Percentiles rank a stretch among this genome's conserved stretches.
Evolutionary conservation across 2,113 vertebrate genomes (phyloP).

Genomic region (Poecilia latipinna): DNA sequence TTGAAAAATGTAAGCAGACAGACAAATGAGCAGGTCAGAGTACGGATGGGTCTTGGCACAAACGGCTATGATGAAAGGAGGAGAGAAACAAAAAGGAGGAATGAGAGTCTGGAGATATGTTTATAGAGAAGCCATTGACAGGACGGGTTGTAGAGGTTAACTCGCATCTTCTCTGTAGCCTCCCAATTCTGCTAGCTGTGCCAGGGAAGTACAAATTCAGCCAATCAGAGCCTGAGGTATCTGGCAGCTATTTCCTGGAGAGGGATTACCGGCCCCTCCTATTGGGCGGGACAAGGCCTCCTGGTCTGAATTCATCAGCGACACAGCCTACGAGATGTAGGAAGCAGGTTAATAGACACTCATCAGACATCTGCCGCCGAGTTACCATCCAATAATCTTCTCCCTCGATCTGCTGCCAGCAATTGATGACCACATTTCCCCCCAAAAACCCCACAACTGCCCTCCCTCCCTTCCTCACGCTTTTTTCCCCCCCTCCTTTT

Average conservation of each 20-base stretch:
- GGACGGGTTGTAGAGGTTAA: conserved; percentile 57
- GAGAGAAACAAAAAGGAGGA: conserved; percentile 14
- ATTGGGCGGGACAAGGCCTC: conserved; percentile 82
- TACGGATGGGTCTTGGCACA: conserved; percentile 20
- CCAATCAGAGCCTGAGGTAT: conserved; percentile 72
- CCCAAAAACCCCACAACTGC: conserved; percentile 66
- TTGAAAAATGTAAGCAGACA: conserved; percentile 3
- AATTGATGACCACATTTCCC: conserved; percentile 82
- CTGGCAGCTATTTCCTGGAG: conserved; percentile 76
- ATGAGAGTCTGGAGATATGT: conserved; percentile 18
- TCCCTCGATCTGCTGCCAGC: conserved; percentile 82
- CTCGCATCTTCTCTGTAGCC: conserved; percentile 57
- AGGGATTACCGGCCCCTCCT: conserved; percentile 81
- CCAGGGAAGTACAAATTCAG: conserved; percentile 68
- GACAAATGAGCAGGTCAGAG: conserved; percentile 6
- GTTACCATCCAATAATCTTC: conserved; percentile 84
- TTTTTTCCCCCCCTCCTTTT: conserved; percentile 21
- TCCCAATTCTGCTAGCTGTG: conserved; percentile 58
- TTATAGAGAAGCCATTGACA: conserved; percentile 43
- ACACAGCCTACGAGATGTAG: conserved; percentile 78
- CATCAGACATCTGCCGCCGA: conserved; percentile 86
- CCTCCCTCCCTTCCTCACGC: conserved; percentile 45
- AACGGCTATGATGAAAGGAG: background rate
- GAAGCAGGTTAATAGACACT: conserved; percentile 86
- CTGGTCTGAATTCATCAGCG: conserved; percentile 82